Evolutionary conservation across 2,888 invertebrate genomes (phyloP), one percentile per base, ranked within the genome.

Genomic region (Agapetus fuscipes): DNA sequence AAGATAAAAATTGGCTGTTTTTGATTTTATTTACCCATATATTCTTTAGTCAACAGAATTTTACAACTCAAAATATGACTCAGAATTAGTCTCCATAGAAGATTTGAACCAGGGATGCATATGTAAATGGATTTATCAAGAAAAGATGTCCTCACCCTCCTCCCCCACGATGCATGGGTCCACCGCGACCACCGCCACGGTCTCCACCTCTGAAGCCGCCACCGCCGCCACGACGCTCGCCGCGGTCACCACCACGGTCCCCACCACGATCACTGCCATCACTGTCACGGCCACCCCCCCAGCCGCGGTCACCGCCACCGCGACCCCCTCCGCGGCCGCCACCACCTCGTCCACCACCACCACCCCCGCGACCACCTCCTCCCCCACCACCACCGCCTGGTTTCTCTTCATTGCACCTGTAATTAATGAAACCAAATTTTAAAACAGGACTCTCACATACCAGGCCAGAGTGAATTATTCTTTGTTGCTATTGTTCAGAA

Each of bases 161-260:
- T 41, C 66, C 65, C 24, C 66, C 66, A 52, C 74, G 61, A 54
- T 74, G 53, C 72, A 63, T 70, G 33, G 63, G 66, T 33, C 66
- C 58, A 4, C 62, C 54, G 3, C 61, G 56, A 10, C 60, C 52
- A 17, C 55, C 53, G 15, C 49, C 39, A 34, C 60, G 53, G 39
- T 56, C 52, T 24, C 58, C 55, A 7, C 58, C 54, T 3, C 59
- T 39, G 7, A 41, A 14, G 11, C 61, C 52, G 10, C 63, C 59
- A 39, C 60, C 54, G 14, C 61, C 54, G 6, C 43, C 43, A 1
- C 48, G 37, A 6, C 41, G 17, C 17, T 20, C 48, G 43, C 38
- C 53, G 41, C 43, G 51, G 30, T 46, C 38, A 5, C 43, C 47
- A 6, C 48, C 42, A 30, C 67, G 63, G 15, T 62, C 56, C 36